These are phyloP conservation scores for Leptodirus hochenwartii DNA, from an alignment of 2,888 invertebrate genomes.

Conservation along the genomic window DNA sequence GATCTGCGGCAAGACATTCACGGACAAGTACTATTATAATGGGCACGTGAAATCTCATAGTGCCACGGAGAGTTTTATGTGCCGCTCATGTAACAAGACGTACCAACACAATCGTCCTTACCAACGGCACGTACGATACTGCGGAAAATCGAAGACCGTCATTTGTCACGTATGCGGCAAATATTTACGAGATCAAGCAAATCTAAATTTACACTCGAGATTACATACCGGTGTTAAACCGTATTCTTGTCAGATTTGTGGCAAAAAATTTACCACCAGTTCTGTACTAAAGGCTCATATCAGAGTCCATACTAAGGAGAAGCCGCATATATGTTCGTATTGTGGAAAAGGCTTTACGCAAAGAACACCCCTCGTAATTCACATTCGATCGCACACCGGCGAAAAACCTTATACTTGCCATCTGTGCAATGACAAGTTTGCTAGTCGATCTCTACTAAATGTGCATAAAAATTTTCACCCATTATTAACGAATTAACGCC, in stretches of 20 bases:
- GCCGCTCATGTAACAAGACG: not conserved
- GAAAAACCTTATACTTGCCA: conserved; percentile 24
- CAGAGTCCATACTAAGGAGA: conserved; percentile 21
- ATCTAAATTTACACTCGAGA: conserved; percentile 7
- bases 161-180: conserved; percentile 11
- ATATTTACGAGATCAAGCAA: conserved; percentile 16
- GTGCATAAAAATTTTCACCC: too few species aligned
- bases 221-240: conserved; percentile 28
- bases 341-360: conserved; percentile 36
- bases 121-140: too few species aligned
- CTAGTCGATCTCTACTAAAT: too few species aligned
- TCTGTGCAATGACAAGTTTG: conserved; percentile 13
- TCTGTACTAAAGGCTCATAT: conserved; percentile 18
- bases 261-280: conserved; percentile 12
- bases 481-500: too few species aligned
- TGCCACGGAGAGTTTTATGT: not conserved
- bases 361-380: conserved; percentile 29
- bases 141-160: conserved; percentile 5
- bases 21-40: too few species aligned
- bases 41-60: too few species aligned
- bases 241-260: conserved; percentile 24
- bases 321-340: conserved; percentile 33
- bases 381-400: conserved; percentile 31
- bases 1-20: conserved; percentile 23
- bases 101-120: too few species aligned